Evolutionary conservation across 1,140 invertebrate species (phyloP), one percentile per base, ranked within the genome.

Genomic region (Drosophila repletoides): DNA sequence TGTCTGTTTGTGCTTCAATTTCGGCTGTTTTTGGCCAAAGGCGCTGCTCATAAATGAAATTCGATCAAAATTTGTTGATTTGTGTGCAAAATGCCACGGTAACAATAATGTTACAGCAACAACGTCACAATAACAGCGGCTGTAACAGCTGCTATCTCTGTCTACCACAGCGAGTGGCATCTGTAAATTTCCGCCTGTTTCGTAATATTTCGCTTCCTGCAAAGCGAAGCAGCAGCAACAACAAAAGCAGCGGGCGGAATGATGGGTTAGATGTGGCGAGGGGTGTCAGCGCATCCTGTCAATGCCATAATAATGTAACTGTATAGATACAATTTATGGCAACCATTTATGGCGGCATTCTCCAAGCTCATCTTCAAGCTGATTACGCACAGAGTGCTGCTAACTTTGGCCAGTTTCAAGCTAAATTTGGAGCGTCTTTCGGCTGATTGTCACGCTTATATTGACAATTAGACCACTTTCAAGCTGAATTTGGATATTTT

Each of bases 61-160:
- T 61, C 46, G 64, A 67, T 67, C 64, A 45, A 67, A 61, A 45
- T 67, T 51, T 45, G 46, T 52, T 52, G 64, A 52, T 56, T 64
- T 31, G 22, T 34, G 38, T 48, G 24, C 33, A 19, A 64, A 64
- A 64, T 65, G 61, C 61, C 61, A 65, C 61, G 51, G 10, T 26
- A 55, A 45, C 40, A 34, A 33, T 29, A 63, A 52, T 41, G 24
- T 28, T 29, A 43, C 22, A 46, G 26, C 43, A 17, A 29, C 24
- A 26, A 31, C 26, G 21, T 9, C 29, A 17, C 12, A 45, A 29
- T 6, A 45, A 9, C 46, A 40, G 40, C 40, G 10, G 22, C 19
- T 46, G 40, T 40, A 53, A 55, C 15, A 38, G 45, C 15, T 45
- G 41, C 51, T 22, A 15, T 64, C 60, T 38, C 15, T 46, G 7